These are phyloP conservation scores for Hololepta plana DNA, from an alignment of 2,888 invertebrate species.

Conservation along the genomic window DNA sequence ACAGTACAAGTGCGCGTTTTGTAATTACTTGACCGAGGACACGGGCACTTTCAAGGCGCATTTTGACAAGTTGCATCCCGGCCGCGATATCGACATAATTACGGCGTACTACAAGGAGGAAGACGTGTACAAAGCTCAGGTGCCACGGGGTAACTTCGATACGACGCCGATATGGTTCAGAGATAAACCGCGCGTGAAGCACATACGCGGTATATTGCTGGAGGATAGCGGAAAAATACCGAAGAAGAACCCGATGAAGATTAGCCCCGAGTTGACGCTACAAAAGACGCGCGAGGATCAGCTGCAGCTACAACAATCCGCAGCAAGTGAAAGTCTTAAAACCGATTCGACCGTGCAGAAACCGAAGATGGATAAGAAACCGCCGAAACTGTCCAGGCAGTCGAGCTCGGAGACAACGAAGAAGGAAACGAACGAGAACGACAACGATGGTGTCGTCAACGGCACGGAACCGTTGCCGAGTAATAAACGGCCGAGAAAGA, in stretches of 20 bases:
- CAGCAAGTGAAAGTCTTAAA: too few species aligned
- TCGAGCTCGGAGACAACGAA: not conserved
- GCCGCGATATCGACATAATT: conserved; percentile 26
- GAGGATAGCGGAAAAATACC: conserved; percentile 27
- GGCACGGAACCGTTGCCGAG: too few species aligned
- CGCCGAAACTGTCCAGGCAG: not conserved
- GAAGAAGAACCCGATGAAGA: conserved; percentile 13
- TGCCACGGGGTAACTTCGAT: conserved; percentile 27
- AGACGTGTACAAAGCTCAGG: conserved; percentile 10
- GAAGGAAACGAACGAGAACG: conserved; percentile 6
- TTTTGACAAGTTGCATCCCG: conserved; percentile 37
- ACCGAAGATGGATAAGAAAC: not conserved
- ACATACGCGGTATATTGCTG: conserved; percentile 40
- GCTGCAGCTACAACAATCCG: not conserved
- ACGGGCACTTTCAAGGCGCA: conserved; percentile 40
- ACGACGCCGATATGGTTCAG: conserved; percentile 43
- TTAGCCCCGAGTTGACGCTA: conserved; percentile 6
- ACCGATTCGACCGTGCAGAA: too few species aligned
- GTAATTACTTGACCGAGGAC: conserved; percentile 36
- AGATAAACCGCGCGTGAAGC: conserved; percentile 33
- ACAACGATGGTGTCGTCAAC: too few species aligned
- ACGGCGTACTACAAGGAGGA: conserved; percentile 36
- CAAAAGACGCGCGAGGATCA: conserved; percentile 6
- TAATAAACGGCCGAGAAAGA: too few species aligned
- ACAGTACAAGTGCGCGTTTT: conserved; percentile 55